Evolutionary conservation across 1,140 invertebrate species (phyloP), one percentile per base, ranked within the genome.

Genomic region (Octopus bimaculoides): DNA sequence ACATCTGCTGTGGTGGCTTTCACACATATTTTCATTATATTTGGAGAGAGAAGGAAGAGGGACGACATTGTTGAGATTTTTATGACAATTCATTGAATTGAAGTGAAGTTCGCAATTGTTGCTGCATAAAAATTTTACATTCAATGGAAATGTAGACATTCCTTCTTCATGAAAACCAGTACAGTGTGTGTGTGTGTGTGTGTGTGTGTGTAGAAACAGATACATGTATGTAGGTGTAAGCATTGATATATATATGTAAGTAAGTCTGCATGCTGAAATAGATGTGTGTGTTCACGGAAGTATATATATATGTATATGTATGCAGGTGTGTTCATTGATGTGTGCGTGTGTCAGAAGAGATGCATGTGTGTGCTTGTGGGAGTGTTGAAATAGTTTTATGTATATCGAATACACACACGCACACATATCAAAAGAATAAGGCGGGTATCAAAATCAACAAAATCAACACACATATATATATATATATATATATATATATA

Each of bases 401-500:
- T 41, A 41, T 41, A 41, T 41, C 1, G 26, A 41, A 41, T 41
- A 41, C 26, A 41, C 26, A 41, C 26, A 41, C 26, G 2, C 26
- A 41, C 26, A 41, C 26, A 41, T 41, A 41, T 41, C 26, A 41
- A 41, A 41, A 41, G 26, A 41, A 41, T 41, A 41, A 41, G 26
- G 26, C 3, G 26, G 3, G 26, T 41, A 41, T 41, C 26, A 41
- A 41, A 41, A 41, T 41, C 26, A 41, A 41, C 26, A 41, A 41
- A 41, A 41, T 41, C 26, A n/a, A n/a, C n/a, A n/a, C n/a, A n/a
- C n/a, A n/a, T 61, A 61, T 61, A 61, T 61, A 61, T 61, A 61
- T 61, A 61, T 61, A 61, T 61, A 61, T 61, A 61, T 61, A 61
- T 61, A 61, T 61, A 61, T 61, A 61, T 61, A 61, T 61, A 61